A percentile compares a stretch with the other conserved stretches of the same genome.
These are phyloP conservation scores for Anaspis maculata DNA, from an alignment of 2,888 invertebrate genomes.

Conservation along the genomic window DNA sequence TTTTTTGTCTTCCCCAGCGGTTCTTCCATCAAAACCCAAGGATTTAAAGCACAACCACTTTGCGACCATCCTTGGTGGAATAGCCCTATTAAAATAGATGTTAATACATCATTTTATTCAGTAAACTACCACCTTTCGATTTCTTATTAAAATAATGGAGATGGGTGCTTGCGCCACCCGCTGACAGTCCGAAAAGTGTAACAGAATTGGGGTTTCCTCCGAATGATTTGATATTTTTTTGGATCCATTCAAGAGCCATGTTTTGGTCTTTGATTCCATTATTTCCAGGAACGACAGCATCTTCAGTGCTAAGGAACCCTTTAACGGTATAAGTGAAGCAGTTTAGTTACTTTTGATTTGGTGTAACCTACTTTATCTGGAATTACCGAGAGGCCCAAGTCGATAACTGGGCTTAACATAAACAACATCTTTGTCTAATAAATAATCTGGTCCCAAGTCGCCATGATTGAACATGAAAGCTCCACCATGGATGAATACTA, in stretches of 20 bases:
- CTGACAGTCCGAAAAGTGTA: constrained; percentile 58
- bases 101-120: no score
- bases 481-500: constrained; percentile 55
- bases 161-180: constrained; percentile 65
- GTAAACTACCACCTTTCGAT: constrained; percentile 43
- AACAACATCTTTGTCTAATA: constrained; percentile 55
- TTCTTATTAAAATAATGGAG: constrained; percentile 58
- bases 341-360: constrained; percentile 42
- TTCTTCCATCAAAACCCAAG: constrained; percentile 49
- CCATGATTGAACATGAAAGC: constrained; percentile 52
- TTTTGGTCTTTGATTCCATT: constrained; percentile 65
- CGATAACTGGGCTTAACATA: constrained; percentile 59
- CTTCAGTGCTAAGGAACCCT: constrained; percentile 57
- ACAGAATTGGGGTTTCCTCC: constrained; percentile 61
- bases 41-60: constrained; percentile 60
- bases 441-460: constrained; percentile 44
- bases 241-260: constrained; percentile 59
- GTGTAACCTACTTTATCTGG: constrained; percentile 54
- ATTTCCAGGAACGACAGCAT: constrained; percentile 57
- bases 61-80: constrained; percentile 57
- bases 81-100: no score
- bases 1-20: constrained; percentile 53
- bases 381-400: constrained; percentile 52
- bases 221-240: constrained; percentile 56
- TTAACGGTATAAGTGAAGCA: constrained; percentile 61